A percentile compares a stretch with the other conserved stretches of the same genome.
These are phyloP conservation scores for Poeciliopsis retropinna DNA, from an alignment of 2,113 vertebrate genomes.

Conservation along the genomic window DNA sequence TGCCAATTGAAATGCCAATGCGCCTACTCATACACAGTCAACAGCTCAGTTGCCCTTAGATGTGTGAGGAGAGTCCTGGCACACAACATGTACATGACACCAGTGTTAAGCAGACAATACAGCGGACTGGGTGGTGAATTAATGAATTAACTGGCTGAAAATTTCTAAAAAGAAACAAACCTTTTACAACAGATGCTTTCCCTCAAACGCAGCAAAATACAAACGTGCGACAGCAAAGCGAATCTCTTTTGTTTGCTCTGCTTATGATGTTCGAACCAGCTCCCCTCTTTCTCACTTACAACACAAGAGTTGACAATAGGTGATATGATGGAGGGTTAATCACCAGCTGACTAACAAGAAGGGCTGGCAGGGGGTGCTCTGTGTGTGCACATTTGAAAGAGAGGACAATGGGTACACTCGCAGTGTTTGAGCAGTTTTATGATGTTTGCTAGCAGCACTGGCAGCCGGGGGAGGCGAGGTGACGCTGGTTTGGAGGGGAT, in stretches of 20 bases:
- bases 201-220: slow-evolving; percentile 13
- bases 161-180: slow-evolving; percentile 32
- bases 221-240: slow-evolving; percentile 41
- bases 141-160: slow-evolving; percentile 24
- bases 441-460: slow-evolving; percentile 66
- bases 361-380: slow-evolving; percentile 45
- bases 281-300: slow-evolving; percentile 57
- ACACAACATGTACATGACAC: background rate
- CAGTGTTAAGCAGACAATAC: background rate
- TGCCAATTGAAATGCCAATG: no score
- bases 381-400: slow-evolving; percentile 30
- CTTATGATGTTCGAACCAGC: slow-evolving; percentile 63
- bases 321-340: slow-evolving; percentile 62
- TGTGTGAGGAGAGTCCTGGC: background rate
- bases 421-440: slow-evolving; percentile 64
- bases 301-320: slow-evolving; percentile 70
- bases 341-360: slow-evolving; percentile 18
- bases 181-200: slow-evolving; percentile 48
- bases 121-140: background rate
- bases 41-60: background rate
- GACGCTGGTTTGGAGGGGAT: slow-evolving; percentile 48
- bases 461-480: slow-evolving; percentile 44
- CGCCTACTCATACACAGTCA: no score
- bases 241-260: slow-evolving; percentile 31
- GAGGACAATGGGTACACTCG: slow-evolving; percentile 48